These are phyloP conservation scores for Bombus confusus DNA, from an alignment of 1,140 invertebrate genomes.

Conservation along the genomic window DNA sequence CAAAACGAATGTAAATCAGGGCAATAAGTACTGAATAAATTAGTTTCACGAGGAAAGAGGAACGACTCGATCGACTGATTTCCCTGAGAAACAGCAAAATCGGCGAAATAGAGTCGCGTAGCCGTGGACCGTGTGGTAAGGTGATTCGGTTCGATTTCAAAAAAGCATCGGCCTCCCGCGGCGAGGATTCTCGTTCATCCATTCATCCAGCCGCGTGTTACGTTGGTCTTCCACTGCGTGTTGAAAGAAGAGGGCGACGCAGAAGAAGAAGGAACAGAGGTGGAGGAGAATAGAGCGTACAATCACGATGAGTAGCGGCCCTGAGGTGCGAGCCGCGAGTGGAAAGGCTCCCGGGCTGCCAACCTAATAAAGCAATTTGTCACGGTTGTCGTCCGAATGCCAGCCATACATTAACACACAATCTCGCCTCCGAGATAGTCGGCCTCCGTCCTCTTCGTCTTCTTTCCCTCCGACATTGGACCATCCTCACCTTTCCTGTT, in stretches of 20 bases:
- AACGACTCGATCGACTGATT: background rate
- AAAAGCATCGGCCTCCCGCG: slow-evolving; percentile 64
- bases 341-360: slow-evolving; percentile 80
- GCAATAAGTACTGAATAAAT: background rate
- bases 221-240: slow-evolving; percentile 59
- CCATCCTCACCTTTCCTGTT: slow-evolving; percentile 47
- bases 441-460: slow-evolving; percentile 48
- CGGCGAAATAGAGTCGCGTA: slow-evolving; percentile 6
- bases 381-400: slow-evolving; percentile 81
- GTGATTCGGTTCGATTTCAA: slow-evolving; percentile 67
- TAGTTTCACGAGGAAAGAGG: background rate
- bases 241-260: slow-evolving; percentile 62
- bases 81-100: background rate
- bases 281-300: slow-evolving; percentile 70
- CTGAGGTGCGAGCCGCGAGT: slow-evolving; percentile 71
- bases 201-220: slow-evolving; percentile 67
- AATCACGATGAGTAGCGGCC: slow-evolving; percentile 73
- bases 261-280: slow-evolving; percentile 60
- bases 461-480: slow-evolving; percentile 17
- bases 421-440: slow-evolving; percentile 74
- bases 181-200: slow-evolving; percentile 60
- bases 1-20: background rate
- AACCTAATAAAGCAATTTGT: slow-evolving; percentile 82
- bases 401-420: slow-evolving; percentile 81
- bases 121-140: background rate